Percentiles rank a stretch among this genome's conserved stretches.
phyloP scores from a whole-genome alignment of 2,888 invertebrate genomes.

The Phaonia tiefii region DNA sequence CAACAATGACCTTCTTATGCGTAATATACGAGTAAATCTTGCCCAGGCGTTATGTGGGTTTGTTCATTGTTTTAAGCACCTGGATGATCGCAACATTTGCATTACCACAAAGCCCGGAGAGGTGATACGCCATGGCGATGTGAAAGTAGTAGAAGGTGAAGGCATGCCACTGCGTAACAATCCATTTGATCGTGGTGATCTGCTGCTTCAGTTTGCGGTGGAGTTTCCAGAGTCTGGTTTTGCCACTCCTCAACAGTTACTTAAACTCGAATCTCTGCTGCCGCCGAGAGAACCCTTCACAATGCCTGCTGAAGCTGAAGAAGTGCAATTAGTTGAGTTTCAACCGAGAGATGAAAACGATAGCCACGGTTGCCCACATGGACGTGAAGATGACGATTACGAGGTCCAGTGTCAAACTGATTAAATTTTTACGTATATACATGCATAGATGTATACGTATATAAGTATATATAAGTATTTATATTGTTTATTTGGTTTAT shows the following conservation, averaged over 20 bases:
- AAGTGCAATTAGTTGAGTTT: conserved; percentile 90
- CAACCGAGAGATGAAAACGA: conserved; percentile 83
- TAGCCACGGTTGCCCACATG: conserved; percentile 62
- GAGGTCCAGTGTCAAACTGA: conserved; percentile 77
- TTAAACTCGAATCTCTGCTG: conserved; percentile 87
- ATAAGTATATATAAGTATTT: conserved; percentile 1
- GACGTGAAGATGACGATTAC: conserved; percentile 72
- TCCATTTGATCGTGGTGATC: conserved; percentile 92
- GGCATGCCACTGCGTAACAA: conserved; percentile 95
- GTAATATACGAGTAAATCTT: conserved; percentile 87
- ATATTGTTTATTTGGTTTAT: conserved; percentile 32
- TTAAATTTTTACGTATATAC: conserved; percentile 64
- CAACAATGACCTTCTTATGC: conserved; percentile 87
- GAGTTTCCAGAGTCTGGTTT: conserved; percentile 92
- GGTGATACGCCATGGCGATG: conserved; percentile 90
- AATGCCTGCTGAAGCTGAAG: conserved; percentile 90
- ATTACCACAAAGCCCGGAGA: conserved; percentile 90
- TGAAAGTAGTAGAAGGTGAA: conserved; percentile 90
- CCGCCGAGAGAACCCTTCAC: conserved; percentile 87
- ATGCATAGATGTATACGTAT: neutral
- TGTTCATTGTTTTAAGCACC: conserved; percentile 90
- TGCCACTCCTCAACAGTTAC: conserved; percentile 84
- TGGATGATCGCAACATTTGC: conserved; percentile 92
- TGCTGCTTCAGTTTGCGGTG: conserved; percentile 93
- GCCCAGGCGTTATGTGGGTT: conserved; percentile 96